These are phyloP conservation scores for Amazona finschi DNA, from an alignment of 2,797 vertebrate genomes.

Conservation along the genomic window DNA sequence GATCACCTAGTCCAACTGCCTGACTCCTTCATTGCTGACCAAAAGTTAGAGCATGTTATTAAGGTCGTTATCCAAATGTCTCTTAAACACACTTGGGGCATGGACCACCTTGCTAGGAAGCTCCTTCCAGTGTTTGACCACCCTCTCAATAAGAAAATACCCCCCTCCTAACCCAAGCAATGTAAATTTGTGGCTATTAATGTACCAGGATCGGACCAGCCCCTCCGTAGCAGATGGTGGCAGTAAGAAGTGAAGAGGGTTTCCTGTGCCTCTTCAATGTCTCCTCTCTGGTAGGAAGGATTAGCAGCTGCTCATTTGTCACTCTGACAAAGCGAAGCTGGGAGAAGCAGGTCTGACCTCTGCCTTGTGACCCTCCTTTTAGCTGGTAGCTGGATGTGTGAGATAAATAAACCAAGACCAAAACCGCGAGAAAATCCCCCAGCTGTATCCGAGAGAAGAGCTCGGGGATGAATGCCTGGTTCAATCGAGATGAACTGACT, in stretches of 20 bases:
- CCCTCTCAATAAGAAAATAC: not conserved
- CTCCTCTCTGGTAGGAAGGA: not conserved
- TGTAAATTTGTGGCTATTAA: fast-evolving
- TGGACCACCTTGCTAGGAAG: not conserved
- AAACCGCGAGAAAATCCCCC: not conserved
- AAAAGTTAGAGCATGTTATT: not conserved
- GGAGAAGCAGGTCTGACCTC: not conserved
- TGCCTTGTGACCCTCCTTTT: not conserved
- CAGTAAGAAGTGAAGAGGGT: not conserved
- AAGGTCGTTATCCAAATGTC: not conserved
- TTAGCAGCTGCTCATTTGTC: not conserved
- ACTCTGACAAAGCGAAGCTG: not conserved
- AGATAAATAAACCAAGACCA: not conserved
- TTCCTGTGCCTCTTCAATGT: not conserved
- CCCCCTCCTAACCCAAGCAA: fast-evolving
- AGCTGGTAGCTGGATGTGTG: not conserved
- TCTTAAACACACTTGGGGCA: not conserved
- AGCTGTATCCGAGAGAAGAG: not conserved
- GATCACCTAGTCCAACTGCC: not conserved
- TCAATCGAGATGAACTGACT: not conserved
- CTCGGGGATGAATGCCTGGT: not conserved
- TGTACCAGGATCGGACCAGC: not conserved
- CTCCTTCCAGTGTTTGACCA: not conserved
- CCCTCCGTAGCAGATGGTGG: fast-evolving
- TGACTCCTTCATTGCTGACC: not conserved